Conservation (phyloP, 2,888 invertebrate genomes). For the Acleris emargana region DNA sequence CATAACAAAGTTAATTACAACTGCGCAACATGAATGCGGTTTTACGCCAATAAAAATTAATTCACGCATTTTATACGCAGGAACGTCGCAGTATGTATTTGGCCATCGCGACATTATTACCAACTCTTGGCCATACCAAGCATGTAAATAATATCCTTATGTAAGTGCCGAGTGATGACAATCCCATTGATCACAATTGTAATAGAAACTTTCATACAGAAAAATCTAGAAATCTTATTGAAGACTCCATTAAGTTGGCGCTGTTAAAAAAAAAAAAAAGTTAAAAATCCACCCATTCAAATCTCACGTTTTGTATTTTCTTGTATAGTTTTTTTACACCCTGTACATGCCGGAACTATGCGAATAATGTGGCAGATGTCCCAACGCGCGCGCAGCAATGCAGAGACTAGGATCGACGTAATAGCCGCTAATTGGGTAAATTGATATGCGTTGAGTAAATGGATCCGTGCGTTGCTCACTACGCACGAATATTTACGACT, state of each 20-base stretch:
- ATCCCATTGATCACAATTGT: too few species aligned
- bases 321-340: too few species aligned
- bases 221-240: too few species aligned
- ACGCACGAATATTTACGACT: slow-evolving; percentile 55
- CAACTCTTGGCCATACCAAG: slow-evolving; percentile 23
- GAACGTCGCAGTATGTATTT: slow-evolving; percentile 10
- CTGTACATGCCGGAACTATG: slow-evolving; percentile 40
- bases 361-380: slow-evolving; percentile 63
- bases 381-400: slow-evolving; percentile 51
- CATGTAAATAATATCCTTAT: neutral
- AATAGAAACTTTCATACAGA: too few species aligned
- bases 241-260: too few species aligned
- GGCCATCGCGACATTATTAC: slow-evolving; percentile 21
- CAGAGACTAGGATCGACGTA: slow-evolving; percentile 52
- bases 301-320: too few species aligned
- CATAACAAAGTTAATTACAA: too few species aligned
- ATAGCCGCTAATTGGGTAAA: slow-evolving; percentile 73
- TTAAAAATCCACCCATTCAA: too few species aligned
- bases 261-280: too few species aligned
- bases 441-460: slow-evolving; percentile 46
- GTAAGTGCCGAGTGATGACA: too few species aligned
- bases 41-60: slow-evolving; percentile 28
- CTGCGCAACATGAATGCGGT: slow-evolving; percentile 9
- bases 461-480: slow-evolving; percentile 57
- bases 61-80: slow-evolving; percentile 29